Evolutionary conservation across 2,888 invertebrate species (phyloP).

Genomic region (Penaeus monodon): DNA sequence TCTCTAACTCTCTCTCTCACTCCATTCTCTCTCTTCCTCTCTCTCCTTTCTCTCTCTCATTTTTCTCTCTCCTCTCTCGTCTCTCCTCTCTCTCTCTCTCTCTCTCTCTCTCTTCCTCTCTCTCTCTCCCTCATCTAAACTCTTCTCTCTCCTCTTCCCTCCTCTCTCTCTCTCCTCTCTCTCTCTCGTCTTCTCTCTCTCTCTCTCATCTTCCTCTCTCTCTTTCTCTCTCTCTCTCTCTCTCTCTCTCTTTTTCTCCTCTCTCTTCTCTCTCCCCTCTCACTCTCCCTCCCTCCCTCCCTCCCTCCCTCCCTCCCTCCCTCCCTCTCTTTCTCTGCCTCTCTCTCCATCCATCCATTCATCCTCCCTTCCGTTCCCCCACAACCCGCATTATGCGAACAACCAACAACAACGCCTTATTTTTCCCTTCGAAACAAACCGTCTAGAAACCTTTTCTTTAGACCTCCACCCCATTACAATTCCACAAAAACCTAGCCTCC

Average conservation of each 20-base stretch:
- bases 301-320: slow-evolving; percentile 9
- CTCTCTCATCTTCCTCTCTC: too few relatives aligned
- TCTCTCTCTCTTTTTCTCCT: background rate
- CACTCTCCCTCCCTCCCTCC: slow-evolving; percentile 19
- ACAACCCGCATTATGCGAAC: too few relatives aligned
- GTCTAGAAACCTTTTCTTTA: too few relatives aligned
- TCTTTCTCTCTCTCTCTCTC: too few relatives aligned
- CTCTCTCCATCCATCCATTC: background rate
- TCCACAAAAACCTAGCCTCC: too few relatives aligned
- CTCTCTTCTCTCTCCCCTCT: slow-evolving; percentile 6
- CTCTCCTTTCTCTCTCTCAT: too few relatives aligned
- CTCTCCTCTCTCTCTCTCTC: background rate
- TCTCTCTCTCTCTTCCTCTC: background rate
- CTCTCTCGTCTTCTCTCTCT: too few relatives aligned
- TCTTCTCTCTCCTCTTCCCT: background rate
- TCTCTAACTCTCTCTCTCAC: too few relatives aligned
- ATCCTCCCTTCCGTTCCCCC: background rate
- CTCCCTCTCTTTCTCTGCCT: slow-evolving; percentile 9
- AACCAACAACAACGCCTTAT: too few relatives aligned
- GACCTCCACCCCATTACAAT: too few relatives aligned
- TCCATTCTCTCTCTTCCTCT: background rate
- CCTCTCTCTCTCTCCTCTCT: too few relatives aligned
- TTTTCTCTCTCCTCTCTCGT: background rate
- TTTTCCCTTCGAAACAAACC: too few relatives aligned
- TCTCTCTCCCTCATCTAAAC: background rate